Percentiles rank a stretch among this genome's conserved stretches.
Evolutionary conservation across 2,113 vertebrate genomes (phyloP).

Genomic region (Neolamprologus modestus): DNA sequence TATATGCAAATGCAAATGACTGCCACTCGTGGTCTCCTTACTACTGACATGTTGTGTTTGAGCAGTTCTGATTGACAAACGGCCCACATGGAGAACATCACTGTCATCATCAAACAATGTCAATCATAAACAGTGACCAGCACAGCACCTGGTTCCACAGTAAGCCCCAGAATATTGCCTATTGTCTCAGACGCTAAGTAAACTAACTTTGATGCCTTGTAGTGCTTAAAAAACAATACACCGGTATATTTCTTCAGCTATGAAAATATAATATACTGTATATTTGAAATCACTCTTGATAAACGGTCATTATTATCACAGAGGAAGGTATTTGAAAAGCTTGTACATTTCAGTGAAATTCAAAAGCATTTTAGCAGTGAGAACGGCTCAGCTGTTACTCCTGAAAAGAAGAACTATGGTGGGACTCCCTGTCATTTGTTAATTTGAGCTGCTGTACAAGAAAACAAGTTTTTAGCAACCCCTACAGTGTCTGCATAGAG

Average conservation of each 20-base stretch:
- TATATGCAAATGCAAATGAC: not conserved
- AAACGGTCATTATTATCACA: not conserved
- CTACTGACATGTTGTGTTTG: not conserved
- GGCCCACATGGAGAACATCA: not conserved
- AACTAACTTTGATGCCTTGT: not conserved
- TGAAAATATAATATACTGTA: not conserved
- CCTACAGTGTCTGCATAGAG: not conserved
- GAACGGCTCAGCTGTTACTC: not conserved
- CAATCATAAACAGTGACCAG: not conserved
- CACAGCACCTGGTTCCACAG: not conserved
- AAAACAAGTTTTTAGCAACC: not conserved
- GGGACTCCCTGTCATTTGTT: not conserved
- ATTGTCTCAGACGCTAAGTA: not conserved
- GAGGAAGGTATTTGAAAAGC: not conserved
- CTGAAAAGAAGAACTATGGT: not conserved
- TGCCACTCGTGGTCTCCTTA: not conserved
- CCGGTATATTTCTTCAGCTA: not conserved
- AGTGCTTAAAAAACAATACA: not conserved
- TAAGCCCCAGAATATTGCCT: not conserved
- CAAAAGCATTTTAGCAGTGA: not conserved
- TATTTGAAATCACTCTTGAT: not conserved
- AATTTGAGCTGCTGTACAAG: not conserved
- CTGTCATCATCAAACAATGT: not conserved
- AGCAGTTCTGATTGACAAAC: not conserved
- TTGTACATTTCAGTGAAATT: not conserved